phyloP scores from a whole-genome alignment of 2,797 vertebrate species.

The Sebastes itinus region DNA sequence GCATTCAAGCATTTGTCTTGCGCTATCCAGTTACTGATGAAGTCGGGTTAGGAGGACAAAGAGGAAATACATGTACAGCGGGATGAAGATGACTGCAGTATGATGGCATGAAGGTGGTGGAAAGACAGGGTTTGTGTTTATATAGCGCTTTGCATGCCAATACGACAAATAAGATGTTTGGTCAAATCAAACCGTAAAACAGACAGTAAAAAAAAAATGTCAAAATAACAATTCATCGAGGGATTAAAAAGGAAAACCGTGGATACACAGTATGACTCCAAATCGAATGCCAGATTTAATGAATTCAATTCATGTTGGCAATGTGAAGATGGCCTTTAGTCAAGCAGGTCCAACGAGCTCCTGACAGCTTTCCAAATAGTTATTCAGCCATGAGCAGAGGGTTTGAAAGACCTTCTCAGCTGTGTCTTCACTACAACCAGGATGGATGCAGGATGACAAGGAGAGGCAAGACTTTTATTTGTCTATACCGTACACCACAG shows the following conservation, averaged over 20 bases:
- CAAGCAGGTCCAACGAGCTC: background rate
- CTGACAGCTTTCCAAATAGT: background rate
- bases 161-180: background rate
- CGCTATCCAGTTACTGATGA: conserved; percentile 26
- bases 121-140: background rate
- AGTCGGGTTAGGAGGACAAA: background rate
- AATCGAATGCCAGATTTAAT: background rate
- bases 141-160: background rate
- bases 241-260: background rate
- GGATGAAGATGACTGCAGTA: background rate
- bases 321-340: background rate
- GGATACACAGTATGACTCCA: background rate
- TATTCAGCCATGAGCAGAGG: background rate
- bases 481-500: too few relatives aligned
- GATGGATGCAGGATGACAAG: background rate
- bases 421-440: background rate
- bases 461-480: background rate
- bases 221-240: background rate
- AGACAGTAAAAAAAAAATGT: background rate
- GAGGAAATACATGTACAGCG: background rate
- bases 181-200: background rate
- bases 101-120: too few relatives aligned
- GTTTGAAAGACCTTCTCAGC: background rate
- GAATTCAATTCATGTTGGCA: background rate
- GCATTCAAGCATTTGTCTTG: conserved; percentile 52